phyloP scores from a whole-genome alignment of 2,888 invertebrate species.

The Schizotus pectinicornis region DNA sequence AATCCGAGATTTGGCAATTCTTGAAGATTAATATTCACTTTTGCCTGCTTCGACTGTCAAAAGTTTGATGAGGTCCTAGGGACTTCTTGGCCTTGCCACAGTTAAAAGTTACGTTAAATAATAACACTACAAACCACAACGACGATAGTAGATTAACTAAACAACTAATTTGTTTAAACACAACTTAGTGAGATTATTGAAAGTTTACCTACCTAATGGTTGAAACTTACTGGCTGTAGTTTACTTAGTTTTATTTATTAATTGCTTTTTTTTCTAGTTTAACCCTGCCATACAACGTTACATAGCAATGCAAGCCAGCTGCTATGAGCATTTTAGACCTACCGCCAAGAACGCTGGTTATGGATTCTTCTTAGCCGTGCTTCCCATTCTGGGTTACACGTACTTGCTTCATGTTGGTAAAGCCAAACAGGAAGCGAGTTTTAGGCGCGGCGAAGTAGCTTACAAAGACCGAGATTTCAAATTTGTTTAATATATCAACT shows the following conservation, averaged over 20 bases:
- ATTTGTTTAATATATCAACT: slow-evolving; percentile 61
- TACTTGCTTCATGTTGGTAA: slow-evolving; percentile 64
- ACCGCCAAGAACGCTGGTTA: slow-evolving; percentile 58
- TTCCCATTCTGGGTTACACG: slow-evolving; percentile 65
- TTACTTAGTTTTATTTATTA: background rate
- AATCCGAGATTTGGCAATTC: too few species aligned
- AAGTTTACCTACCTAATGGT: too few species aligned
- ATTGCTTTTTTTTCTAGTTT: slow-evolving; percentile 67
- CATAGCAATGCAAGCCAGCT: slow-evolving; percentile 71
- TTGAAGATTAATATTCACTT: too few species aligned
- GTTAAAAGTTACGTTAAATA: too few species aligned
- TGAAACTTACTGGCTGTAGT: too few species aligned
- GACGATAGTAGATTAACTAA: too few species aligned
- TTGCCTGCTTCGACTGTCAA: too few species aligned
- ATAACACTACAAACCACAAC: too few species aligned
- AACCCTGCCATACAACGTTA: slow-evolving; percentile 80
- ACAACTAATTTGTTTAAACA: too few species aligned
- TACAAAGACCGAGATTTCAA: slow-evolving; percentile 78
- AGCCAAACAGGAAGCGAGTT: slow-evolving; percentile 61
- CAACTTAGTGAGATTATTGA: too few species aligned
- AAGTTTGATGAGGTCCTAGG: too few species aligned
- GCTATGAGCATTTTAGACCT: slow-evolving; percentile 72
- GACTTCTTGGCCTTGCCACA: too few species aligned
- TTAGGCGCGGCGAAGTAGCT: slow-evolving; percentile 74
- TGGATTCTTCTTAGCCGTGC: slow-evolving; percentile 58